Evolutionary conservation across 2,888 invertebrate genomes (phyloP), one percentile per base, ranked within the genome.

Genomic region (Abrostola triplasia): DNA sequence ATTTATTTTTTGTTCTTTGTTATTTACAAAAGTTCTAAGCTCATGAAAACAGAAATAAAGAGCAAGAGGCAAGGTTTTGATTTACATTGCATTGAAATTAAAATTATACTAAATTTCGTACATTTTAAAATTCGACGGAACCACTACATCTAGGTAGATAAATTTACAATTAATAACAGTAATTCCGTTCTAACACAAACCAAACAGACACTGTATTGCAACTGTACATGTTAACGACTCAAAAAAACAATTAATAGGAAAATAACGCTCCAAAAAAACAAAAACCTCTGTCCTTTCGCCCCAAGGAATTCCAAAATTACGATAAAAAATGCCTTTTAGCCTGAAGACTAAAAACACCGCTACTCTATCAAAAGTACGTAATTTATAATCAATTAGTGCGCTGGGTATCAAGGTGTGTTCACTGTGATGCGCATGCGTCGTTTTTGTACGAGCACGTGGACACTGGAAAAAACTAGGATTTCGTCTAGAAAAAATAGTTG

Each of bases 351-450:
- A 71, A 68, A 64, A 37, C 35, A 42, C 9, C 44, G 55, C 51
- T 60, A 60, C 69, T 47, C 73, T 72, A 73, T 73, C 62, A 70
- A 70, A 68, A 69, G 63, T 64, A 60, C 60, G 79, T 86, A 81
- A 85, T 86, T 84, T 85, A 86, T 90, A 86, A 90, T 90, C 89
- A 88, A 90, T 90, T 90, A 89, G 81, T 54, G 61, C 50, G 12
- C 62, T 54, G 53, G 73, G 74, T 73, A 72, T 73, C 79, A 88
- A 87, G 88, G 86, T 88, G 82, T 76, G 70, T 64, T 49, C 48
- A 52, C 57, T 70, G 59, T 60, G 42, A 60, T 35, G 64, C 82
- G 80, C 82, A 83, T 24, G 81, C 75, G 64, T 67, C 64, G 79
- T 82, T 84, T 84, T 82, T 62, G 71, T 64, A 36, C 64, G 38